Conservation (phyloP, 2,888 invertebrate species). For the Syrista parreyssii region DNA sequence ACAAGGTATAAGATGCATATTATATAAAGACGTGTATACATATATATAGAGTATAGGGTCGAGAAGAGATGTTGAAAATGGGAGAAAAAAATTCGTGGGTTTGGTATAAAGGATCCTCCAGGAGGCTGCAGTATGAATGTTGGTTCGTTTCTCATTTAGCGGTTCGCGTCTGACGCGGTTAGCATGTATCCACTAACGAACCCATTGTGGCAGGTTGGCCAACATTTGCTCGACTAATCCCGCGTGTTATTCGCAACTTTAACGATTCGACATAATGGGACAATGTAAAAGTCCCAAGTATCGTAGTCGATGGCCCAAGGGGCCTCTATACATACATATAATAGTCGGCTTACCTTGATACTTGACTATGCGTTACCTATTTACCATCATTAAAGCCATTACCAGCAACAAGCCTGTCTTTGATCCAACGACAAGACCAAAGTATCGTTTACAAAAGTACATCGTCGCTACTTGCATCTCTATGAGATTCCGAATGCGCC, state of each 20-base stretch:
- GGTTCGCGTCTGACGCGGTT: constrained; percentile 52
- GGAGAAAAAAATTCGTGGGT: background rate
- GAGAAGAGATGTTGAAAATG: background rate
- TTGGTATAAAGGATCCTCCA: background rate
- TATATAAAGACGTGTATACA: background rate
- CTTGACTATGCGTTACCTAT: background rate
- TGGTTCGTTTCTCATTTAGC: constrained; percentile 47
- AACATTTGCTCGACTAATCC: constrained; percentile 57
- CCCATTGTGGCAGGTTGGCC: constrained; percentile 57
- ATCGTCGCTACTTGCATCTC: background rate
- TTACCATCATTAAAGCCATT: background rate
- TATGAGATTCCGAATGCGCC: background rate
- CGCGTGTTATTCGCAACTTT: constrained; percentile 47
- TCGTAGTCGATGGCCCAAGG: background rate
- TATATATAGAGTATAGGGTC: background rate
- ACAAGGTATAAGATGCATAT: background rate
- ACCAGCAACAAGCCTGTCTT: background rate
- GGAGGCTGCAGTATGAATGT: constrained; percentile 19
- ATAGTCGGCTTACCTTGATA: background rate
- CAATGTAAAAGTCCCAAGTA: constrained; percentile 33
- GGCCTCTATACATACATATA: background rate
- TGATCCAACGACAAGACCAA: background rate
- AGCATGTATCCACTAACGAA: constrained; percentile 58
- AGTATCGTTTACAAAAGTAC: background rate
- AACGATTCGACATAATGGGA: constrained; percentile 31